Evolutionary conservation across 2,113 vertebrate species (phyloP).

Genomic region (Bettongia penicillata): DNA sequence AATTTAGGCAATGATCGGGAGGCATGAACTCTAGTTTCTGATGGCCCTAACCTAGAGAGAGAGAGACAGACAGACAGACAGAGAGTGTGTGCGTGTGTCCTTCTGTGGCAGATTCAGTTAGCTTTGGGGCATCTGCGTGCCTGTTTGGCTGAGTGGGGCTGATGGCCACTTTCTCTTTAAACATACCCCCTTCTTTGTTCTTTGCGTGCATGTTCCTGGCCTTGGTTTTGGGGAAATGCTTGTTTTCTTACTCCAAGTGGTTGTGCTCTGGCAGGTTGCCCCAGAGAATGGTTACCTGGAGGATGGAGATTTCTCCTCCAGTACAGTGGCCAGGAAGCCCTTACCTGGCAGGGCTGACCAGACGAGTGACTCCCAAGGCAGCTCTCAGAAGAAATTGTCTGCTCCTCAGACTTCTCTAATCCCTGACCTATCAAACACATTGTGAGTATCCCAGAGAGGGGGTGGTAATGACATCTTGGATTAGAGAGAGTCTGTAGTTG

Average conservation of each 20-base stretch:
- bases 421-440: not conserved
- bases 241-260: not conserved
- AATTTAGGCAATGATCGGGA: not conserved
- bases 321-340: not conserved
- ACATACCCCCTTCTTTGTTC: not conserved
- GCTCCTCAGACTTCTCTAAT: slow-evolving; percentile 37
- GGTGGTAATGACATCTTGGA: not conserved
- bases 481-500: not conserved
- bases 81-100: not conserved
- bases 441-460: slow-evolving; percentile 73
- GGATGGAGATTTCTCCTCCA: not conserved
- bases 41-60: not conserved
- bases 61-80: too few species aligned
- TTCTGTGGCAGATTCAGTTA: not conserved
- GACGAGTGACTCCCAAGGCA: slow-evolving; percentile 31
- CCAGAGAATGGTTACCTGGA: slow-evolving; percentile 61
- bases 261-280: slow-evolving; percentile 70
- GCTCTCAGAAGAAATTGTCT: slow-evolving; percentile 48
- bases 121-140: not conserved
- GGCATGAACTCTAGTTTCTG: not conserved
- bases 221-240: not conserved
- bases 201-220: not conserved
- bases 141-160: not conserved
- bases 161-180: not conserved
- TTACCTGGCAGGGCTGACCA: not conserved